These are phyloP conservation scores for Stomatorhinus ivindoensis DNA, from an alignment of 2,113 vertebrate genomes.

Conservation along the genomic window DNA sequence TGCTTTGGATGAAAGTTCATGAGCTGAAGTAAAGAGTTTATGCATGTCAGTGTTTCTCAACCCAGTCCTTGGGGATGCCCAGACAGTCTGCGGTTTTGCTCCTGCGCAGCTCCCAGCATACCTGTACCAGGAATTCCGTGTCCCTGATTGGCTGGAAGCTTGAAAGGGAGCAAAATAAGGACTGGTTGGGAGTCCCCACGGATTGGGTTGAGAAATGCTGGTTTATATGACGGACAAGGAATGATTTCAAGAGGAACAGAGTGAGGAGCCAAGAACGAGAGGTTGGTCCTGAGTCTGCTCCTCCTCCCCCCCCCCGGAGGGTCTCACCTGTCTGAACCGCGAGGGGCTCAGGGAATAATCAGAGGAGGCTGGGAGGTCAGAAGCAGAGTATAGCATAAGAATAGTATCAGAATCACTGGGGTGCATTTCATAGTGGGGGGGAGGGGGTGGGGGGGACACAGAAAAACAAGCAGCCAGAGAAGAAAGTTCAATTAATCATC, in stretches of 20 bases:
- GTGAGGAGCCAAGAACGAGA: neutral
- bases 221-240: neutral
- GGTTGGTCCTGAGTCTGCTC: constrained; percentile 34
- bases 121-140: neutral
- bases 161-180: neutral
- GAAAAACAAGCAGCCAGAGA: constrained; percentile 15
- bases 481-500: constrained; percentile 11
- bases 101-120: neutral
- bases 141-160: neutral
- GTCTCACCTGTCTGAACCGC: constrained; percentile 70
- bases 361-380: constrained; percentile 64
- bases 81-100: neutral
- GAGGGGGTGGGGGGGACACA: constrained; percentile 36
- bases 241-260: constrained; percentile 18
- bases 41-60: neutral
- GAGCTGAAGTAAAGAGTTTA: neutral
- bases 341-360: constrained; percentile 70
- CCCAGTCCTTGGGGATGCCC: neutral
- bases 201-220: neutral
- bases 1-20: neutral
- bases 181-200: neutral
- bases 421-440: constrained; percentile 48
- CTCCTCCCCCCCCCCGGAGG: constrained; percentile 41
- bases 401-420: constrained; percentile 52
- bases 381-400: constrained; percentile 59